Evolutionary conservation across 2,113 vertebrate genomes (phyloP), one percentile per base, ranked within the genome.

Genomic region (Galbula dea): DNA sequence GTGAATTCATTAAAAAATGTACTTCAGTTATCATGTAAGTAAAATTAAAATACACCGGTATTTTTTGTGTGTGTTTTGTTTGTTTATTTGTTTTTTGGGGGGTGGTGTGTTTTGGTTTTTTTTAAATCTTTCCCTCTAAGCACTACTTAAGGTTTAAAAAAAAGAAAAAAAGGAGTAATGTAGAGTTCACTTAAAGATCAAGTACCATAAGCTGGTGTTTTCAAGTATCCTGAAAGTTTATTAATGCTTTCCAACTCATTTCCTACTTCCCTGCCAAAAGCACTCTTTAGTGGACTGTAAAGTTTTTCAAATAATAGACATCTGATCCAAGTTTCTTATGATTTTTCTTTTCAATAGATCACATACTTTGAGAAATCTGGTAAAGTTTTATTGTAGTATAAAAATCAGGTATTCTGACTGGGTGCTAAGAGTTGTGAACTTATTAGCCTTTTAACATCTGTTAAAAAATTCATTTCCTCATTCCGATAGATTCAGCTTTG

Each of bases 201-300:
- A 95, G 90, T 89, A 93, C 95, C 43, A 84, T 80, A 89, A 94
- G 85, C 73, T 89, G 49, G 75, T 95, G 90, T 85, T 94, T 97
- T 95, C 91, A 94, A 94, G 87, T 86, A 92, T 91, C 62, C 41
- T 94, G 77, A 94, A 94, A 94, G 91, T 96, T 93, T 97, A 96
- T 93, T 97, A 97, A 95, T 95, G 81, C 89, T 92, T 96, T 95
- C 92, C 92, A 97, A 93, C 75, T 95, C 93, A 96, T 97, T 96
- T 96, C 96, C 96, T 95, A 93, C 65, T 94, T 96, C 92, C 93
- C 92, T 96, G 95, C 93, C 96, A 96, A 96, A 96, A 96, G 48
- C 58, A 89, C 81, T 94, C 90, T 93, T 95, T 48, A 83, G 92
- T 96, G 90, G 85, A 94, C 84, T 94, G 87, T 96, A 96, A 96